A percentile compares a stretch with the other conserved stretches of the same genome.
phyloP scores from a whole-genome alignment of 2,113 vertebrate species.

The Chaenogobius annularis region DNA sequence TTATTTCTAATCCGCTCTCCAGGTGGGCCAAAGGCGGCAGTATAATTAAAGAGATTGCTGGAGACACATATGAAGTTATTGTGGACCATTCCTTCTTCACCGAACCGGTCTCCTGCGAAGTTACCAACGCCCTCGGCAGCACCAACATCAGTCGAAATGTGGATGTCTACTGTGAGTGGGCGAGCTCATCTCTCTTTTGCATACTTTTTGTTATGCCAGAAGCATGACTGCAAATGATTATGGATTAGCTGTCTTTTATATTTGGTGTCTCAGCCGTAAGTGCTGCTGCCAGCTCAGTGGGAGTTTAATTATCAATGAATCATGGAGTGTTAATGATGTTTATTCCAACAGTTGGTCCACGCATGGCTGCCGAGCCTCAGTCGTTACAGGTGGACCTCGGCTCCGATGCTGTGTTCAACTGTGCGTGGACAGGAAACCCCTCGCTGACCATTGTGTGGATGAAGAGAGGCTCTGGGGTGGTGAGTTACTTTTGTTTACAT shows the following conservation, averaged over 20 bases:
- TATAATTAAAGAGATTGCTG: conserved; percentile 89
- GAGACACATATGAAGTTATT: conserved; percentile 89
- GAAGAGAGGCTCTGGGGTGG: conserved; percentile 97
- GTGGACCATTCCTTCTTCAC: conserved; percentile 97
- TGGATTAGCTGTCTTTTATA: conserved; percentile 3
- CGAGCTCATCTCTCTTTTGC: conserved; percentile 7
- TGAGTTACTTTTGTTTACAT: conserved; percentile 65
- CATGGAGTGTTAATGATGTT: conserved; percentile 5
- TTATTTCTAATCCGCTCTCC: conserved; percentile 29
- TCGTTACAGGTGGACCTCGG: conserved; percentile 94
- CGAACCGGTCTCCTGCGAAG: conserved; percentile 93
- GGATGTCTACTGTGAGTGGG: conserved; percentile 93
- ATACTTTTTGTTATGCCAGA: conserved; percentile 1
- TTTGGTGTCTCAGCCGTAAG: conserved; percentile 17
- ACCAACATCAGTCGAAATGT: conserved; percentile 97
- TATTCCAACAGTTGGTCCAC: conserved; percentile 85
- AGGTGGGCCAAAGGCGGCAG: conserved; percentile 98
- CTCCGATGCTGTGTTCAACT: conserved; percentile 92
- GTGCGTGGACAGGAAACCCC: conserved; percentile 95
- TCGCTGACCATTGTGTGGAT: conserved; percentile 99
- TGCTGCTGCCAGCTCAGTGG: neutral
- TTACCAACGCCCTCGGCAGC: conserved; percentile 93
- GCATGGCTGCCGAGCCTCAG: conserved; percentile 92
- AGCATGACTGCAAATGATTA: conserved; percentile 2
- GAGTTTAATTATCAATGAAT: conserved; percentile 18